phyloP scores from a whole-genome alignment of 2,888 invertebrate species.

The Yponomeuta malinellus region DNA sequence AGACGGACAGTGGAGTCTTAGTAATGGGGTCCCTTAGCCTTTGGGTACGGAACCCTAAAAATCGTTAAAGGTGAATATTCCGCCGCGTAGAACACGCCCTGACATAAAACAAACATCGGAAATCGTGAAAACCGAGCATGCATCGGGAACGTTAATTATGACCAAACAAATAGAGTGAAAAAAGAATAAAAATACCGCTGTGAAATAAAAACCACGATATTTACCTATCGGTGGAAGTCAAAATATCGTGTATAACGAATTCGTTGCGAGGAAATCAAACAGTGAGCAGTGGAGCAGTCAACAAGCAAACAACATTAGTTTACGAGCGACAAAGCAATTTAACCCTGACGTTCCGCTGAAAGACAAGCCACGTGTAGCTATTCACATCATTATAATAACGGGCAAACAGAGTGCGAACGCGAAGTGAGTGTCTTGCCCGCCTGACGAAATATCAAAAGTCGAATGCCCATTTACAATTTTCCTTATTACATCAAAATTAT shows the following conservation, averaged over 20 bases:
- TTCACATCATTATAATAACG: slow-evolving; percentile 35
- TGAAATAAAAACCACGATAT: slow-evolving; percentile 7
- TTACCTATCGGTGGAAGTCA: slow-evolving; percentile 13
- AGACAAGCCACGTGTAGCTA: slow-evolving; percentile 27
- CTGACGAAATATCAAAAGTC: slow-evolving; percentile 41
- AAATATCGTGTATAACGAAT: slow-evolving; percentile 11
- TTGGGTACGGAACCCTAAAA: not conserved
- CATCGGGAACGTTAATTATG: slow-evolving; percentile 11
- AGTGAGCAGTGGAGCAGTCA: slow-evolving; percentile 17
- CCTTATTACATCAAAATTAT: slow-evolving; percentile 71
- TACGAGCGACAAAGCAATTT: slow-evolving; percentile 19
- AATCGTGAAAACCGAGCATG: not conserved
- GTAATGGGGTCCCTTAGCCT: no score
- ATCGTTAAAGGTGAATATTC: slow-evolving; percentile 4
- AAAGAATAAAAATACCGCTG: not conserved
- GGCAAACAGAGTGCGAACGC: slow-evolving; percentile 22
- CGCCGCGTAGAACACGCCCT: slow-evolving; percentile 1
- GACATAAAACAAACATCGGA: slow-evolving; percentile 1
- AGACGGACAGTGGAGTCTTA: no score
- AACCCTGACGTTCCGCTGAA: slow-evolving; percentile 17
- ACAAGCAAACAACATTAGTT: slow-evolving; percentile 19
- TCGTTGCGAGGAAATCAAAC: slow-evolving; percentile 14
- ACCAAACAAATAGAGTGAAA: slow-evolving; percentile 6
- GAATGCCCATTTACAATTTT: slow-evolving; percentile 68
- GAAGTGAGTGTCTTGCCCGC: not conserved